Evolutionary conservation across 1,140 invertebrate species (phyloP).

Genomic region (Pseudomyrmex dendroicus): DNA sequence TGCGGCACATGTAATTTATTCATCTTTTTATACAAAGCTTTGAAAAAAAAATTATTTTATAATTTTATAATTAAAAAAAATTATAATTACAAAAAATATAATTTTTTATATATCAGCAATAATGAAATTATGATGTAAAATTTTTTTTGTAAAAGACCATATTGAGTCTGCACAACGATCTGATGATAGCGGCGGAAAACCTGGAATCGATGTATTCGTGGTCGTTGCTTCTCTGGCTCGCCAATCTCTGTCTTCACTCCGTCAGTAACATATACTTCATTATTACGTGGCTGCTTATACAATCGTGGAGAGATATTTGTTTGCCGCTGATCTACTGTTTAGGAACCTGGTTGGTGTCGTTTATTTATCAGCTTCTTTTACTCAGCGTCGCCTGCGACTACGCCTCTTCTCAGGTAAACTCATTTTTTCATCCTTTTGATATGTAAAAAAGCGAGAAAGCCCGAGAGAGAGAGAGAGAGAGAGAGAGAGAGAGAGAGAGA

Average conservation of each 20-base stretch:
- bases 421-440: background rate
- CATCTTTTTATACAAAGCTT: no score
- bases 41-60: no score
- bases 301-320: background rate
- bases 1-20: background rate
- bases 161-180: slow-evolving; percentile 74
- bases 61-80: no score
- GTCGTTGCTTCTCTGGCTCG: slow-evolving; percentile 77
- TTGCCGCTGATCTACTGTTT: slow-evolving; percentile 69
- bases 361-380: slow-evolving; percentile 73
- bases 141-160: slow-evolving; percentile 71
- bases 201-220: slow-evolving; percentile 74
- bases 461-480: background rate
- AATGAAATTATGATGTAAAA: background rate
- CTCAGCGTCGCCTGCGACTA: slow-evolving; percentile 77
- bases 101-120: background rate
- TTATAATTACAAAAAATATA: no score
- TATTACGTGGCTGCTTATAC: slow-evolving; percentile 42
- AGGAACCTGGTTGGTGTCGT: slow-evolving; percentile 72
- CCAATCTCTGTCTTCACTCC: slow-evolving; percentile 76
- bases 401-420: slow-evolving; percentile 73
- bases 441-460: background rate
- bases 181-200: slow-evolving; percentile 75
- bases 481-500: no score
- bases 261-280: slow-evolving; percentile 78